phyloP scores from a whole-genome alignment of 2,888 invertebrate species.

The Zaprionus bogoriensis region DNA sequence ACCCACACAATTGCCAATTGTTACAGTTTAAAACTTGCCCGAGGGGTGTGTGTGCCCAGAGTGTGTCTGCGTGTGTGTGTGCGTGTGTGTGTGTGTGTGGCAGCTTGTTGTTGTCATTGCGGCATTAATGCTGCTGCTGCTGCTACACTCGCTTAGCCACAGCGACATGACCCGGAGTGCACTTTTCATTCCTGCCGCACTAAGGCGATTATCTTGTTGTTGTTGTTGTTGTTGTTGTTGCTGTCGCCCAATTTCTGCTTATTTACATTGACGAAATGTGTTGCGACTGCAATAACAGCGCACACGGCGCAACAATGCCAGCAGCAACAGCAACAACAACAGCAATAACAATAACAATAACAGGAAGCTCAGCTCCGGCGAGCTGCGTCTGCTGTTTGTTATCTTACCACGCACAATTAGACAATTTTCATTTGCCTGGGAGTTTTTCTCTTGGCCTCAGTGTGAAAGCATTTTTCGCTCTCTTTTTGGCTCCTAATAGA shows the following conservation, averaged over 20 bases:
- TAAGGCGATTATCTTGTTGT: conserved; percentile 71
- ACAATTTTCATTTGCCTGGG: conserved; percentile 67
- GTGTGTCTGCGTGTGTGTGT: conserved; percentile 28
- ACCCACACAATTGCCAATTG: conserved; percentile 77
- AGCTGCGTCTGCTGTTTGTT: conserved; percentile 67
- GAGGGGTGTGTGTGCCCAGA: conserved; percentile 30
- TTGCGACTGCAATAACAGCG: conserved; percentile 40
- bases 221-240: conserved; percentile 54
- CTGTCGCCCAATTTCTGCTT: conserved; percentile 60
- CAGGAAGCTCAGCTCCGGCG: conserved; percentile 63
- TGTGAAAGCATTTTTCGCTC: conserved; percentile 54
- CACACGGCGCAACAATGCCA: conserved; percentile 23
- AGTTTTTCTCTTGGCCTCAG: conserved; percentile 38
- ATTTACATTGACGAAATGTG: conserved; percentile 75
- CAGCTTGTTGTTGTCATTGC: conserved; percentile 73
- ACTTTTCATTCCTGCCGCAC: conserved; percentile 55
- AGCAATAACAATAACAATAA: conserved; percentile 58
- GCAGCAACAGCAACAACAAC: conserved; percentile 8
- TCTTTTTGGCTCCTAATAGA: conserved; percentile 49
- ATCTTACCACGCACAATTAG: conserved; percentile 77
- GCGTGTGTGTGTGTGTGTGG: conserved; percentile 32
- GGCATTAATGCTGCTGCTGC: conserved; percentile 56
- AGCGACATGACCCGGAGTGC: conserved; percentile 64
- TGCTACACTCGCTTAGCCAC: no score
- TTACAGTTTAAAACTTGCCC: conserved; percentile 67